phyloP scores from a whole-genome alignment of 2,113 vertebrate species.

The Struthidea cinerea region DNA sequence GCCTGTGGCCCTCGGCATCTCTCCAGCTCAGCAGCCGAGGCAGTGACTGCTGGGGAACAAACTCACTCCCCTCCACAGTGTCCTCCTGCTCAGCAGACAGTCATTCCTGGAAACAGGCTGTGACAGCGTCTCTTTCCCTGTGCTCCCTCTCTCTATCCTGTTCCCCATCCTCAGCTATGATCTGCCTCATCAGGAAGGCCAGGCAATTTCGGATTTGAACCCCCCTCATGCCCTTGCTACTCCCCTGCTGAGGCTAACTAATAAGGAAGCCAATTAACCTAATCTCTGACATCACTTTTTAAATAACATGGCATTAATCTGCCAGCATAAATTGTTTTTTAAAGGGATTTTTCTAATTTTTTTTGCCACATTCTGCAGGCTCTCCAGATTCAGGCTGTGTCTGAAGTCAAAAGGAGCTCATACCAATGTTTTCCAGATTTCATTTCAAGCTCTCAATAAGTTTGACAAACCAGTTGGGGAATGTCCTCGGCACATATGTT shows the following conservation, averaged over 20 bases:
- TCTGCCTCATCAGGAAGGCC: not conserved
- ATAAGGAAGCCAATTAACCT: slow-evolving; percentile 12
- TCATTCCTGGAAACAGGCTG: not conserved
- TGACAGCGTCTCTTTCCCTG: not conserved
- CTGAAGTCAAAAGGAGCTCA: not conserved
- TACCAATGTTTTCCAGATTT: not conserved
- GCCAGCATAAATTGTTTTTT: not conserved
- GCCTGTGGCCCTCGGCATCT: accelerated
- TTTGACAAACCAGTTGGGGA: not conserved
- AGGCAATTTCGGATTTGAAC: not conserved
- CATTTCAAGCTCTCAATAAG: accelerated
- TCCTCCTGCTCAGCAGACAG: not conserved
- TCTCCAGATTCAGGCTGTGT: not conserved
- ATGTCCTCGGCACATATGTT: not conserved
- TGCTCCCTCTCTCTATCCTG: not conserved
- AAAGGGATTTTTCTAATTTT: not conserved
- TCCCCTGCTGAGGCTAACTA: not conserved
- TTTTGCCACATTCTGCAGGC: not conserved
- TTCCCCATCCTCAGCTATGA: not conserved
- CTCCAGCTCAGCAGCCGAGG: not conserved
- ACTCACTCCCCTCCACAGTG: not conserved
- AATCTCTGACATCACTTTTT: not conserved
- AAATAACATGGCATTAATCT: not conserved
- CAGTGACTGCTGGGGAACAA: not conserved
- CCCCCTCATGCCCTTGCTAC: not conserved